phyloP scores from a whole-genome alignment of 2,113 vertebrate species.

The Psettodes erumei region DNA sequence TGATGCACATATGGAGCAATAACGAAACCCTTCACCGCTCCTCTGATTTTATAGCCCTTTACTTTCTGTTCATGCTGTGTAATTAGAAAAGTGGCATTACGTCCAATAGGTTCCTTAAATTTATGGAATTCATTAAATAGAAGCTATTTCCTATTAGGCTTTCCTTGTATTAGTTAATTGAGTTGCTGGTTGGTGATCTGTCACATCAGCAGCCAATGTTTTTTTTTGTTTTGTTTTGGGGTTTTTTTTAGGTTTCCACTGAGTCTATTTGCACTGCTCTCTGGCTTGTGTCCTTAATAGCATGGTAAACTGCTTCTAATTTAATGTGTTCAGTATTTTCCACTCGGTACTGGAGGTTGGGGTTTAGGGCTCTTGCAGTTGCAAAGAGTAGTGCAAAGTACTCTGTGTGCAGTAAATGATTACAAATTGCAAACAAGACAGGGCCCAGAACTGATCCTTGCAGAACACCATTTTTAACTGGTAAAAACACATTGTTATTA shows the following conservation, averaged over 20 bases:
- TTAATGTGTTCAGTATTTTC: neutral
- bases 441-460: too few relatives aligned
- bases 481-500: neutral
- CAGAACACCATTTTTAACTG: too few relatives aligned
- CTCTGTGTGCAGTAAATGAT: neutral
- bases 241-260: neutral
- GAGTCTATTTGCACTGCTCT: neutral
- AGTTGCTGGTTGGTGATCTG: neutral
- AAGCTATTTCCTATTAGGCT: conserved; percentile 12
- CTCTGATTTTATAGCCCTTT: conserved; percentile 2
- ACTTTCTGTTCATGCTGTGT: neutral
- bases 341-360: neutral
- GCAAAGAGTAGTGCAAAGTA: neutral
- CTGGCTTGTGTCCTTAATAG: neutral
- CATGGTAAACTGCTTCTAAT: neutral
- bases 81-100: conserved; percentile 21
- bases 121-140: conserved; percentile 23
- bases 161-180: conserved; percentile 19
- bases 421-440: too few relatives aligned
- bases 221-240: neutral
- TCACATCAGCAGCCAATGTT: neutral
- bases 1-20: neutral
- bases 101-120: conserved; percentile 7
- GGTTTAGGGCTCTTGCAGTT: neutral
- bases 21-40: neutral